Evolutionary conservation across 2,888 invertebrate species (phyloP).

Genomic region (Drosophila kanekoi): DNA sequence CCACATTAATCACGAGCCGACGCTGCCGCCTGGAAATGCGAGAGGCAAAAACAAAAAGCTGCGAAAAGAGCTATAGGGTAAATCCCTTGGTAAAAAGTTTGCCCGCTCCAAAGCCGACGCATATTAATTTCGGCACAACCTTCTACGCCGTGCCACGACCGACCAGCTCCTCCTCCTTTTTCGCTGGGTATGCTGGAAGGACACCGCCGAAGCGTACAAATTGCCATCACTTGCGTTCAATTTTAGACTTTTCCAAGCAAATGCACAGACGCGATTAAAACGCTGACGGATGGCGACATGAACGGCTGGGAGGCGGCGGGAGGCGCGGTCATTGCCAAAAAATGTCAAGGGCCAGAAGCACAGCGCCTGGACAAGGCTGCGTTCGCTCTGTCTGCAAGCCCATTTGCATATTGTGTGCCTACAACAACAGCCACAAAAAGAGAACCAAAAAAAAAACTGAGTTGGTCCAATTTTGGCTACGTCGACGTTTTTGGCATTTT

Average conservation of each 20-base stretch:
- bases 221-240: constrained; percentile 81
- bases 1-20: constrained; percentile 75
- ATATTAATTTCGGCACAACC: constrained; percentile 77
- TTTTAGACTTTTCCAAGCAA: constrained; percentile 82
- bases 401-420: constrained; percentile 69
- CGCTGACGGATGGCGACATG: constrained; percentile 64
- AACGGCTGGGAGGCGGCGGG: background rate
- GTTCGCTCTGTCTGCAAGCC: constrained; percentile 27
- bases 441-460: constrained; percentile 6
- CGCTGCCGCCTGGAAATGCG: constrained; percentile 29
- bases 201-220: constrained; percentile 73
- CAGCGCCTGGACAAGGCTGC: constrained; percentile 20
- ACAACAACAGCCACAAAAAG: constrained; percentile 29
- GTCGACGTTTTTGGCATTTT: constrained; percentile 53
- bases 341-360: constrained; percentile 69
- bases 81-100: constrained; percentile 67
- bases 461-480: constrained; percentile 65
- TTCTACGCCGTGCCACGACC: constrained; percentile 2
- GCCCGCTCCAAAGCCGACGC: constrained; percentile 57
- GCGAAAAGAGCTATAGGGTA: constrained; percentile 40
- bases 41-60: constrained; percentile 23
- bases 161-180: background rate
- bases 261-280: constrained; percentile 81
- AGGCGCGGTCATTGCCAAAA: constrained; percentile 30
- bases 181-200: background rate